Evolutionary conservation across 2,113 vertebrate genomes (phyloP).

Genomic region (Dissostichus mawsoni): DNA sequence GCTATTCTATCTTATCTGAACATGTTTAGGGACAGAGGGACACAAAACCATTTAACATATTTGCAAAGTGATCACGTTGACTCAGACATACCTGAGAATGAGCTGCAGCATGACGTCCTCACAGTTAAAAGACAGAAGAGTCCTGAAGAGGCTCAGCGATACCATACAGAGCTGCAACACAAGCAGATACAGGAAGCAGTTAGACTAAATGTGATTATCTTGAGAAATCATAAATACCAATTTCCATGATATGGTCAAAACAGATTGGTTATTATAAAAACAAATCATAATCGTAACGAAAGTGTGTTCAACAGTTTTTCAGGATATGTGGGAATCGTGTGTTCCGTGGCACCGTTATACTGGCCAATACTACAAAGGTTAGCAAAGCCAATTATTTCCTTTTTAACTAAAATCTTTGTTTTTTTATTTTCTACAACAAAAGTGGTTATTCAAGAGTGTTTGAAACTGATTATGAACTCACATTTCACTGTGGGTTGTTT

Average conservation of each 20-base stretch:
- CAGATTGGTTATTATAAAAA: too few species aligned
- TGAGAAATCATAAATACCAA: background rate
- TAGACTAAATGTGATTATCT: background rate
- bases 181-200: background rate
- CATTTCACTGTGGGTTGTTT: background rate
- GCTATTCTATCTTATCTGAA: too few species aligned
- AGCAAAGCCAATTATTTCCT: background rate
- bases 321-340: background rate
- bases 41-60: too few species aligned
- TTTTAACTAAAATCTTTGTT: background rate
- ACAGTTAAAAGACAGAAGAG: constrained; percentile 94
- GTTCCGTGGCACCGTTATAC: background rate
- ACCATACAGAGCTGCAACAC: constrained; percentile 94
- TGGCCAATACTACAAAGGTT: background rate
- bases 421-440: background rate
- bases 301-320: background rate
- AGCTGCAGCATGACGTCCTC: constrained; percentile 97
- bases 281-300: too few species aligned
- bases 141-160: constrained; percentile 95
- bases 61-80: too few species aligned
- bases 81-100: constrained; percentile 89
- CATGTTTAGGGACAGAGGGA: background rate
- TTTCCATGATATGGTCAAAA: background rate
- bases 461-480: background rate
- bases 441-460: background rate